phyloP scores from a whole-genome alignment of 1,140 invertebrate species.

The Pachypeltis micranthus region DNA sequence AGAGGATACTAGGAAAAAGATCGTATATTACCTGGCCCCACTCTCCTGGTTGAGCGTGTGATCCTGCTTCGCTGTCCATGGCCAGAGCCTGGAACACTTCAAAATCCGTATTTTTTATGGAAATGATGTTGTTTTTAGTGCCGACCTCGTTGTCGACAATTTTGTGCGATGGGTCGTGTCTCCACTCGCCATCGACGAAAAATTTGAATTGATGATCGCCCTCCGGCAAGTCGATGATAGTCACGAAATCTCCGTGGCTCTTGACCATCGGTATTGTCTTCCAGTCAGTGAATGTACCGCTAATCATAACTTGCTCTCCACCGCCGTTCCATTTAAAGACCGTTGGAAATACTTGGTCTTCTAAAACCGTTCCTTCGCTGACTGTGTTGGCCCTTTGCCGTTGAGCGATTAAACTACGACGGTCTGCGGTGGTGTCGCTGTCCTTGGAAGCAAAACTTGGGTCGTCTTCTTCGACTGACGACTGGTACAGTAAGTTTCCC shows the following conservation, averaged over 20 bases:
- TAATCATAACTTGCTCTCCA: slow-evolving; percentile 85
- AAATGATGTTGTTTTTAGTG: slow-evolving; percentile 82
- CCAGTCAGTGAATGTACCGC: slow-evolving; percentile 94
- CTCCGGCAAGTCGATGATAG: slow-evolving; percentile 90
- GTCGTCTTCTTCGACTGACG: background rate
- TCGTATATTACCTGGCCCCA: slow-evolving; percentile 16
- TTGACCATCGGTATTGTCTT: slow-evolving; percentile 94
- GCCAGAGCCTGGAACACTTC: slow-evolving; percentile 95
- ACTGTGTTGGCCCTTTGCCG: slow-evolving; percentile 57
- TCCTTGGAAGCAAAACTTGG: background rate
- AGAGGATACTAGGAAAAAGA: too few species aligned
- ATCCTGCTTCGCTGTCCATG: slow-evolving; percentile 62
- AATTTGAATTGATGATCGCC: slow-evolving; percentile 99
- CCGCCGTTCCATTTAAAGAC: slow-evolving; percentile 94
- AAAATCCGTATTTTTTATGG: slow-evolving; percentile 90
- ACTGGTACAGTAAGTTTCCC: background rate
- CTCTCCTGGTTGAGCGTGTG: background rate
- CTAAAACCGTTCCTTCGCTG: slow-evolving; percentile 46
- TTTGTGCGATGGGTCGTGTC: slow-evolving; percentile 60
- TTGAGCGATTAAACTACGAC: slow-evolving; percentile 25
- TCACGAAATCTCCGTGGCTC: slow-evolving; percentile 86
- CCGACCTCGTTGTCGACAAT: slow-evolving; percentile 76
- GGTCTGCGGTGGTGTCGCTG: background rate
- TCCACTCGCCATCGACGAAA: slow-evolving; percentile 94
- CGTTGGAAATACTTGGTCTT: slow-evolving; percentile 63